Evolutionary conservation across 2,113 vertebrate genomes (phyloP), one percentile per base, ranked within the genome.

Genomic region (Pagrus major): DNA sequence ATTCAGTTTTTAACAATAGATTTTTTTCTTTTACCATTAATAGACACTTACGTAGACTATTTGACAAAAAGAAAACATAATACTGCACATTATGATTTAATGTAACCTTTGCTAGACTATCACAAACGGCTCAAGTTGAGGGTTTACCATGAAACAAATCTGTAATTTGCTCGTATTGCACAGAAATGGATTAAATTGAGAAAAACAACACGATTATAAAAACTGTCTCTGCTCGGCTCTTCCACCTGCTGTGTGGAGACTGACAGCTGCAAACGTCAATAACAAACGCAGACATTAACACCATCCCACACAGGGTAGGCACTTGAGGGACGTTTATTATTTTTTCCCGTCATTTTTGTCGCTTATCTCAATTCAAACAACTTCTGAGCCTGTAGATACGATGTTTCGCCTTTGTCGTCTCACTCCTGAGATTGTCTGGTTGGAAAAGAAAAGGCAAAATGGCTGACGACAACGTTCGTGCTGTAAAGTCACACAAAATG

Each of bases 401-500:
- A n/a, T n/a, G n/a, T 20, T 59, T 14, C 3, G 9, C 9, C 42
- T 21, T 11, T 44, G 44, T 55, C 37, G 11, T 18, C 44, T 52
- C 59, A 63, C 51, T 54, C 31, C 73, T 8, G 31, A 61, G 74
- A 47, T n/a, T 33, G 69, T 72, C 54, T 55, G 59, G 44, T 55
- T 44, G 14, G 60, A 59, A 80, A 80, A 71, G 81, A 85, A 90
- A 90, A 78, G 58, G 83, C 87, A 95, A 95, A 95, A 95, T 95
- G 94, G 95, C 94, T 90, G 95, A 88, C 84, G 72, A 90, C 66
- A 71, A 20, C 78, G 49, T 75, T 59, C 29, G 20, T n/a, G 70
- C 65, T 73, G 61, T 44, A 47, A 84, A 89, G 76, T 78, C 55
- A 75, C 87, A 94, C 93, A 95, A 95, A 95, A 95, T 95, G 95